A percentile compares a stretch with the other conserved stretches of the same genome.
phyloP scores from a whole-genome alignment of 1,140 invertebrate species.

The Bursaphelenchus mucronatus region DNA sequence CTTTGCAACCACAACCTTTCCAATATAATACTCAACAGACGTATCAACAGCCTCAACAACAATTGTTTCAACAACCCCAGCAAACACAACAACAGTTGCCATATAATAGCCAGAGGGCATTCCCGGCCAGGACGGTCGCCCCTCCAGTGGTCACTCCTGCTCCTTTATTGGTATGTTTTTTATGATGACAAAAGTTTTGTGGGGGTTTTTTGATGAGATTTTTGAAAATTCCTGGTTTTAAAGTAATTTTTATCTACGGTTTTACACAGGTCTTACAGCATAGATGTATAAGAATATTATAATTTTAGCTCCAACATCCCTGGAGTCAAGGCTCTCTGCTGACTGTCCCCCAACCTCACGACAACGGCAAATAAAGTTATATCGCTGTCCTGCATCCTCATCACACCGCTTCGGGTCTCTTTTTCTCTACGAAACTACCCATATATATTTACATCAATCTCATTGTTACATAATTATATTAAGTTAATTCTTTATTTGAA shows the following conservation, averaged over 20 bases:
- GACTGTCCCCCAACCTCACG: slow-evolving; percentile 24
- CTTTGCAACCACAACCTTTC: slow-evolving; percentile 12
- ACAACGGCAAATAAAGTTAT: too few relatives aligned
- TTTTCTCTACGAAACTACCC: too few relatives aligned
- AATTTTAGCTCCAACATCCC: slow-evolving; percentile 36
- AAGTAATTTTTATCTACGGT: background rate
- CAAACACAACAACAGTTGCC: slow-evolving; percentile 13
- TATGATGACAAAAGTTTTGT: too few relatives aligned
- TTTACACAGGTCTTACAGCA: background rate
- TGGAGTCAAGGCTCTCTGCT: slow-evolving; percentile 30
- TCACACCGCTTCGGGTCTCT: too few relatives aligned
- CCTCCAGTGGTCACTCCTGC: slow-evolving; percentile 14
- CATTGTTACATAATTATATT: too few relatives aligned
- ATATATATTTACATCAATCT: too few relatives aligned
- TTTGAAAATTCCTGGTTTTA: background rate
- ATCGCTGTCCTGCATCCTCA: too few relatives aligned
- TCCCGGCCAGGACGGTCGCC: slow-evolving; percentile 8
- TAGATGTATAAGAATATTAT: background rate
- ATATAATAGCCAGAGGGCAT: background rate
- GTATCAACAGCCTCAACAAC: slow-evolving; percentile 10
- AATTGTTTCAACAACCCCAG: background rate
- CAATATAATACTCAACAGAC: background rate
- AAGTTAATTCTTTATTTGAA: too few relatives aligned
- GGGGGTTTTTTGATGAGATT: background rate
- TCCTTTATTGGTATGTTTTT: slow-evolving; percentile 14